These are phyloP conservation scores for Tinamus major DNA, from an alignment of 2,797 vertebrate genomes.

Conservation along the genomic window DNA sequence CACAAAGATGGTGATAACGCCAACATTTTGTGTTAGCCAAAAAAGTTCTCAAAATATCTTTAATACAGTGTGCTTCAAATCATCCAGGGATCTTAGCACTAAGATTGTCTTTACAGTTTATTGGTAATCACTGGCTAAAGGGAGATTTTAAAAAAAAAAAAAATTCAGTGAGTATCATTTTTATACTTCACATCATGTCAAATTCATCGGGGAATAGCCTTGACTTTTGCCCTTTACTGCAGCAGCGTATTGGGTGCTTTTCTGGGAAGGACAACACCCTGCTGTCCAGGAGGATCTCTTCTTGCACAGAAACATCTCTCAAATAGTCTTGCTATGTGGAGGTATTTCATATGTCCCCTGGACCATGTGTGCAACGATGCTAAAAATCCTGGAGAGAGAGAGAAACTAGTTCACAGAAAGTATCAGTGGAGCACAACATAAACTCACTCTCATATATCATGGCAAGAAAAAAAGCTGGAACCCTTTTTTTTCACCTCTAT, in stretches of 20 bases:
- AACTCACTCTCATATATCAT: neutral
- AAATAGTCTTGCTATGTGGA: neutral
- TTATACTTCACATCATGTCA: neutral
- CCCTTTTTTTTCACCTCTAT: neutral
- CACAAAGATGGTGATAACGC: neutral
- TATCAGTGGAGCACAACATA: neutral
- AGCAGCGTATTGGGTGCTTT: neutral
- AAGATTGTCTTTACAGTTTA: neutral
- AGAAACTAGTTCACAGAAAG: neutral
- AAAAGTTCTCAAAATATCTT: slow-evolving; percentile 36
- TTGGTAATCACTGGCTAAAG: neutral
- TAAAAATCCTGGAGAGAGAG: neutral
- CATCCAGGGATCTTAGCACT: neutral
- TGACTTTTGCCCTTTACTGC: accelerated
- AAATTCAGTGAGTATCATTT: neutral
- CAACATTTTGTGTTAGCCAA: neutral
- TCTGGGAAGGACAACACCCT: neutral
- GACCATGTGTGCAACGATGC: neutral
- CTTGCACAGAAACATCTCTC: neutral
- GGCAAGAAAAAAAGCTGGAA: neutral
- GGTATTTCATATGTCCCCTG: neutral
- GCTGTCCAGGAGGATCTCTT: neutral
- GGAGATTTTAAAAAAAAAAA: neutral
- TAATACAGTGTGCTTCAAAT: neutral
- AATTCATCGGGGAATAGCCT: neutral